phyloP scores from a whole-genome alignment of 2,113 vertebrate species.

The Halcyon senegalensis region DNA sequence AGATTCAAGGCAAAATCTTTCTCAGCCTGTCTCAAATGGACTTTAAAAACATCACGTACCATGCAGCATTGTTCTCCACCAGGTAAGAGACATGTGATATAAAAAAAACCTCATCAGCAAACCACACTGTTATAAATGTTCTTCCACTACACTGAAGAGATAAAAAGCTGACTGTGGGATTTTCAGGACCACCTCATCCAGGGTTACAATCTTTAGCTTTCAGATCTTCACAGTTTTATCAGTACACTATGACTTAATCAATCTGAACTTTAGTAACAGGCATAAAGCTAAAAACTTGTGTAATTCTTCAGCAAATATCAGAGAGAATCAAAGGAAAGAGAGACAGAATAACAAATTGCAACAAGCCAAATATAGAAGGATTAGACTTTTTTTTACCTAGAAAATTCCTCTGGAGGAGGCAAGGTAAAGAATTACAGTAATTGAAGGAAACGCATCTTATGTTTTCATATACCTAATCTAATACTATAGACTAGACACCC shows the following conservation, averaged over 20 bases:
- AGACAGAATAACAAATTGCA: not conserved
- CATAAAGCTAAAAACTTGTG: not conserved
- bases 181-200: not conserved
- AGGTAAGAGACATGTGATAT: not conserved
- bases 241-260: not conserved
- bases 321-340: not conserved
- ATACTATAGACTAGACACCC: not conserved
- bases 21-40: not conserved
- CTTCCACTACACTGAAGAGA: not conserved
- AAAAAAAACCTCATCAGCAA: not conserved
- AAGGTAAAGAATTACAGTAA: not conserved
- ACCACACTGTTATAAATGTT: not conserved
- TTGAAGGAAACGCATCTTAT: not conserved
- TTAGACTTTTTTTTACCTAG: not conserved
- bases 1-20: not conserved
- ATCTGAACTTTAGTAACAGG: not conserved
- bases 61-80: not conserved
- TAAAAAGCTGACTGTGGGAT: not conserved
- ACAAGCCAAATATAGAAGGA: not conserved
- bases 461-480: not conserved
- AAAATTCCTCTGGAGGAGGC: not conserved
- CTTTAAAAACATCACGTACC: not conserved
- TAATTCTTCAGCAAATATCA: not conserved
- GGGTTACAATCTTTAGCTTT: not conserved
- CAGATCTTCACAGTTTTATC: not conserved